Conservation (phyloP, 2,888 invertebrate genomes). For the Chironomus tentans region DNA sequence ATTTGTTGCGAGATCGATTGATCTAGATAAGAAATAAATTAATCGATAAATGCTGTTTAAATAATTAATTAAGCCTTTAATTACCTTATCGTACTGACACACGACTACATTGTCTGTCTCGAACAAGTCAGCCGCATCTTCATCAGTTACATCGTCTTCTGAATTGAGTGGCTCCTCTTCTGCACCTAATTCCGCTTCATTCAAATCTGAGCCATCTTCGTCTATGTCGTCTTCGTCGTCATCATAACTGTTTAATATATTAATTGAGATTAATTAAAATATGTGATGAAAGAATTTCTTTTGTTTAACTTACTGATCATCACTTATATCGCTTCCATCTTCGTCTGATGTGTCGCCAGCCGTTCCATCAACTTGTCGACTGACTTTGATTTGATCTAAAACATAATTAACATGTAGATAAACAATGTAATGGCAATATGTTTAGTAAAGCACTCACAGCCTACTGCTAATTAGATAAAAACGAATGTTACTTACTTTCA, state of each 20-base stretch:
- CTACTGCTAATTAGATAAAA: too few relatives aligned
- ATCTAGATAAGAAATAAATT: constrained; percentile 50
- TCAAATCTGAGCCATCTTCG: constrained; percentile 52
- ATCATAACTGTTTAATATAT: constrained; percentile 43
- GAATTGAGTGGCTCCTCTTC: constrained; percentile 91
- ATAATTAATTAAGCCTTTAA: constrained; percentile 19
- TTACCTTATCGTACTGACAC: constrained; percentile 97
- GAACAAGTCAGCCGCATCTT: constrained; percentile 88
- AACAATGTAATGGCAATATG: too few relatives aligned
- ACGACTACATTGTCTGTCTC: constrained; percentile 99
- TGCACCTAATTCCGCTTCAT: constrained; percentile 56
- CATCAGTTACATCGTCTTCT: constrained; percentile 95
- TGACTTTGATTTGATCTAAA: constrained; percentile 37
- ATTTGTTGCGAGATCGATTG: constrained; percentile 94
- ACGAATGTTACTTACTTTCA: constrained; percentile 4
- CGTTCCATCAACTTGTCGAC: constrained; percentile 50
- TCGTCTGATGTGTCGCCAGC: constrained; percentile 64
- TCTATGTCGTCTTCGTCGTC: constrained; percentile 60
- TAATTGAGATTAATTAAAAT: background rate
- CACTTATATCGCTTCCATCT: constrained; percentile 69
- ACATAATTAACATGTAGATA: background rate
- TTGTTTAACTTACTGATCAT: constrained; percentile 47
- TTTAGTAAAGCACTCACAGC: too few relatives aligned
- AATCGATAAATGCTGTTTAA: too few relatives aligned
- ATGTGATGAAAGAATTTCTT: background rate